Evolutionary conservation across 2,888 invertebrate genomes (phyloP).

Genomic region (Neoscelio sp.): DNA sequence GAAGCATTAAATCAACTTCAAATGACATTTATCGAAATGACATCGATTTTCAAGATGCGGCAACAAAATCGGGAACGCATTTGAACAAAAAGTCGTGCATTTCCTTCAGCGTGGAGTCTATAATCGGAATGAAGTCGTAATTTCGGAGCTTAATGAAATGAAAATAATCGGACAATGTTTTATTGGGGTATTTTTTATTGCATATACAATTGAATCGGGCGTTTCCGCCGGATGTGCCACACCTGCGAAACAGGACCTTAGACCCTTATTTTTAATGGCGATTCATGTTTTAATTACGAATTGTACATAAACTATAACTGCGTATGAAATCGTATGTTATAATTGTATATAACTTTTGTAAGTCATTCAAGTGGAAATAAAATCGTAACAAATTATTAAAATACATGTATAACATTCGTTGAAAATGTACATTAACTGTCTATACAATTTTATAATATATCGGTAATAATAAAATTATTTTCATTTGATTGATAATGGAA

Average conservation of each 20-base stretch:
- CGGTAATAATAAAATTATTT: no score
- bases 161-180: neutral
- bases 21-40: slow-evolving; percentile 51
- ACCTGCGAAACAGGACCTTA: slow-evolving; percentile 7
- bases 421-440: no score
- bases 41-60: slow-evolving; percentile 59
- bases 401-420: no score
- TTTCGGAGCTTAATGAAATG: slow-evolving; percentile 1
- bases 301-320: neutral
- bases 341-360: slow-evolving; percentile 22
- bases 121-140: slow-evolving; percentile 78
- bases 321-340: neutral
- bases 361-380: neutral
- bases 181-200: slow-evolving; percentile 12
- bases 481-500: no score
- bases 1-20: slow-evolving; percentile 50
- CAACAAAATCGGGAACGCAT: slow-evolving; percentile 39
- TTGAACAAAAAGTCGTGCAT: slow-evolving; percentile 78
- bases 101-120: slow-evolving; percentile 81
- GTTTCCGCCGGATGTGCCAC: slow-evolving; percentile 6
- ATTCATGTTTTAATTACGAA: neutral
- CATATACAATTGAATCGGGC: slow-evolving; percentile 11
- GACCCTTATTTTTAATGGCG: neutral
- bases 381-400: slow-evolving; percentile 28
- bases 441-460: no score